phyloP scores from a whole-genome alignment of 2,797 vertebrate genomes.

The Eutrigla gurnardus region DNA sequence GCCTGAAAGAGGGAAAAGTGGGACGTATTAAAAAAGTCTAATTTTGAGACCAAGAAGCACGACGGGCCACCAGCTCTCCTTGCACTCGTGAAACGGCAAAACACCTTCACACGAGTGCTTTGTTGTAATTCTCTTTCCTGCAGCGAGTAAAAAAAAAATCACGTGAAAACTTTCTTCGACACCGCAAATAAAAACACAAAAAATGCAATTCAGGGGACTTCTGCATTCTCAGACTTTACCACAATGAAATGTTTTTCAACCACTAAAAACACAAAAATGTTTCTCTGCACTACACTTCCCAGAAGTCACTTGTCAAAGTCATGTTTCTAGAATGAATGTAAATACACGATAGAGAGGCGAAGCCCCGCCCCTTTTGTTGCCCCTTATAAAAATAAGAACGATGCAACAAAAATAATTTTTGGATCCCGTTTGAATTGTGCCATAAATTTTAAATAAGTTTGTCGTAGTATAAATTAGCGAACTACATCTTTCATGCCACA shows the following conservation, averaged over 20 bases:
- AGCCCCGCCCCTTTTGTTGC: too few relatives aligned
- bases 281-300: background rate
- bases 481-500: too few relatives aligned
- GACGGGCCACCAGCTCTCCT: slow-evolving; percentile 16
- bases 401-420: too few relatives aligned
- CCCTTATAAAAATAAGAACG: too few relatives aligned
- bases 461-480: too few relatives aligned
- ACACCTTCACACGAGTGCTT: background rate
- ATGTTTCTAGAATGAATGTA: background rate
- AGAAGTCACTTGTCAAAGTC: background rate
- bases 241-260: slow-evolving; percentile 30
- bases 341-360: background rate
- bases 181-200: slow-evolving; percentile 26
- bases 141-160: slow-evolving; percentile 17
- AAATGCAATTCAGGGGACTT: background rate
- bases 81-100: slow-evolving; percentile 33
- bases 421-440: too few relatives aligned
- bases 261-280: background rate
- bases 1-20: slow-evolving; percentile 29
- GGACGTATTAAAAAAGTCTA: slow-evolving; percentile 25
- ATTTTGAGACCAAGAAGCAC: background rate
- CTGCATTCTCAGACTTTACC: slow-evolving; percentile 25
- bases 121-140: slow-evolving; percentile 1
- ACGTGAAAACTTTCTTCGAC: background rate
- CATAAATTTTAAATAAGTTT: too few relatives aligned